phyloP scores from a whole-genome alignment of 1,140 invertebrate genomes.

The Tribolium castaneum region DNA sequence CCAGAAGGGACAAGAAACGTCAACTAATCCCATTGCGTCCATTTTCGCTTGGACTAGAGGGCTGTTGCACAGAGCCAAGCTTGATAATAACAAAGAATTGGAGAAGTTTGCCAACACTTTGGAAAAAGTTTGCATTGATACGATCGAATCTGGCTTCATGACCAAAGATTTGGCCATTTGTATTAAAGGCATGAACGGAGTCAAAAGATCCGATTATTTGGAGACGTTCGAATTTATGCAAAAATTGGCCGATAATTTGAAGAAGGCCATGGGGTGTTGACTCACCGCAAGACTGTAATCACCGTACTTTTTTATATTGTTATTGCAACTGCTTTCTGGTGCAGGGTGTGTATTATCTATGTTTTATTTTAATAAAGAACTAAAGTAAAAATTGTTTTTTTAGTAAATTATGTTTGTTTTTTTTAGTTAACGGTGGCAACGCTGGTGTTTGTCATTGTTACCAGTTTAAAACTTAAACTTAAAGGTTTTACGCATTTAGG shows the following conservation, averaged over 20 bases:
- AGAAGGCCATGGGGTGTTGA: conserved; percentile 70
- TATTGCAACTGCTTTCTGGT: neutral
- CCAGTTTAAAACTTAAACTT: too few species aligned
- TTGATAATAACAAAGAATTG: conserved; percentile 87
- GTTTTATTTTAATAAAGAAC: too few species aligned
- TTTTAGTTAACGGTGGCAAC: too few species aligned
- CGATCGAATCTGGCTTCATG: conserved; percentile 94
- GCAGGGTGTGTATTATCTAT: neutral
- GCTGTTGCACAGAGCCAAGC: conserved; percentile 87
- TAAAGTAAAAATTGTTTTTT: too few species aligned
- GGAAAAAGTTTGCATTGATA: conserved; percentile 92
- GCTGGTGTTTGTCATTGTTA: too few species aligned
- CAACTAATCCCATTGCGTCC: conserved; percentile 98
- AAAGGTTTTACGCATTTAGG: too few species aligned
- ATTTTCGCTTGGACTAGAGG: conserved; percentile 98
- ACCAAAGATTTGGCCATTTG: conserved; percentile 99
- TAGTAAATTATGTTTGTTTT: too few species aligned
- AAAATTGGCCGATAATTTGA: conserved; percentile 94
- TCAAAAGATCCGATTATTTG: conserved; percentile 88
- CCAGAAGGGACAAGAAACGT: conserved; percentile 97
- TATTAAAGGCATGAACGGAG: conserved; percentile 91
- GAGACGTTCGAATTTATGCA: conserved; percentile 98
- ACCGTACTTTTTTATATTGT: conserved; percentile 10
- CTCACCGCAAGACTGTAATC: conserved; percentile 35
- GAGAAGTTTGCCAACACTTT: conserved; percentile 83